Base-by-base conservation (phyloP, 2,797 vertebrate species). In the Ceryle rudis region DNA sequence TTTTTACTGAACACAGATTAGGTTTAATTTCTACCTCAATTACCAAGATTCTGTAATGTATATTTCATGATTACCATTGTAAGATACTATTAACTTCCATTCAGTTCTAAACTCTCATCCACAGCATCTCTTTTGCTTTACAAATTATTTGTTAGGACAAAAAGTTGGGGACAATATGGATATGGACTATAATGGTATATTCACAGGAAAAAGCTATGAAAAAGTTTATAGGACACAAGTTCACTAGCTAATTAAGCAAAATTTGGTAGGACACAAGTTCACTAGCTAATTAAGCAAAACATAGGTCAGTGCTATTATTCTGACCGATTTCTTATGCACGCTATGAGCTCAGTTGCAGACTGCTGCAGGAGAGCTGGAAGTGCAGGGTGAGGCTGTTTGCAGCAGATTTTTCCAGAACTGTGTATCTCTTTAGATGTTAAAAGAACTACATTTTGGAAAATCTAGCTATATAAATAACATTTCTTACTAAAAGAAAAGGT, bases 221-320 rank as follows among this genome's bases (percentile, higher is more conserved):
- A 35, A 35, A 47, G 46, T 28, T 28, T 9, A 37, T 14, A 55
- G 44, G 41, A 47, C 42, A n/a, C 31, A 65, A 29, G 14, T 31
- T 72, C 51, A 23, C 6, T 3, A 19, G 29, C 4, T 37, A 49
- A 74, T 60, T 29, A 64, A 28, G 23, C 14, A 65, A 79, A 89
- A 72, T 5, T 31, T n/a, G 10, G 33, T 14, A 55, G 44, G 41
- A 47, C 42, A n/a, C 31, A 65, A 29, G 14, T 31, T 72, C 51
- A 23, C 6, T 3, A 19, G 29, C 4, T 37, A 49, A 74, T 60
- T 29, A 64, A 28, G 23, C 14, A 65, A 83, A 93, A 46, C 18
- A 0, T 17, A 10, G 20, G 14, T 57, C 41, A 49, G 0, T 51
- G 2, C 21, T 49, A 0, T 77, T 54, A 19, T 37, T 85, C 14